Conservation (phyloP, 92 coral and sea anemone species). For the Meandrina meandrites region DNA sequence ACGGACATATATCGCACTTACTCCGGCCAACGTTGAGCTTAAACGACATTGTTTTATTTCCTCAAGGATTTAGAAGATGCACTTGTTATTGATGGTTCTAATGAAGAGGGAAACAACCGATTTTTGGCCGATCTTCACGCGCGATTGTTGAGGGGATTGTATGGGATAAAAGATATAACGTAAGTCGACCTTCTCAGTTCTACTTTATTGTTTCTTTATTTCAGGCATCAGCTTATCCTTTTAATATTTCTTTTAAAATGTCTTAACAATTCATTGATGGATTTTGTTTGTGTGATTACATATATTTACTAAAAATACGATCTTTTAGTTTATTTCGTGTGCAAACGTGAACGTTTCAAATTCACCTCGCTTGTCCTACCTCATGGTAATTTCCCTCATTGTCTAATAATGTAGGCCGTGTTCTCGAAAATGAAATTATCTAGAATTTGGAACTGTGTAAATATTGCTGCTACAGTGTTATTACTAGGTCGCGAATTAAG, state of each 20-base stretch:
- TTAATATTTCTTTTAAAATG: constrained; percentile 32
- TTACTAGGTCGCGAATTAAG: constrained; percentile 7
- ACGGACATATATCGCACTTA: constrained; percentile 39
- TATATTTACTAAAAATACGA: constrained; percentile 12
- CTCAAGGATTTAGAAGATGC: constrained; percentile 97
- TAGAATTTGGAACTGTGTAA: constrained; percentile 54
- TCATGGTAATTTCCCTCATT: constrained; percentile 45
- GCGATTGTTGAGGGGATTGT: constrained; percentile 87
- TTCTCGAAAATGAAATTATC: constrained; percentile 50
- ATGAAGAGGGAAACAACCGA: constrained; percentile 84
- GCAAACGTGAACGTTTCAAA: constrained; percentile 45
- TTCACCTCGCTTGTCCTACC: constrained; percentile 13
- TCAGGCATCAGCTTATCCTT: constrained; percentile 14
- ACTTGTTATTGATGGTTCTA: constrained; percentile 86
- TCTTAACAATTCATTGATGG: constrained; percentile 40
- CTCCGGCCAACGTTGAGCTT: constrained; percentile 32
- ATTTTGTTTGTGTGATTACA: constrained; percentile 38
- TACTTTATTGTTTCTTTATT: constrained; percentile 27
- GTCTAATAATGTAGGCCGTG: constrained; percentile 42
- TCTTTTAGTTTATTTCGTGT: constrained; percentile 43
- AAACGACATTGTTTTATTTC: constrained; percentile 46
- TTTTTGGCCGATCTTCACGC: constrained; percentile 97
- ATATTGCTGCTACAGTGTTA: constrained; percentile 41
- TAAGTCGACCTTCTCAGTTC: constrained; percentile 59
- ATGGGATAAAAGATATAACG: constrained; percentile 91